Base-by-base conservation (phyloP, 2,888 invertebrate genomes). In the Neocrepidodera transversa region DNA sequence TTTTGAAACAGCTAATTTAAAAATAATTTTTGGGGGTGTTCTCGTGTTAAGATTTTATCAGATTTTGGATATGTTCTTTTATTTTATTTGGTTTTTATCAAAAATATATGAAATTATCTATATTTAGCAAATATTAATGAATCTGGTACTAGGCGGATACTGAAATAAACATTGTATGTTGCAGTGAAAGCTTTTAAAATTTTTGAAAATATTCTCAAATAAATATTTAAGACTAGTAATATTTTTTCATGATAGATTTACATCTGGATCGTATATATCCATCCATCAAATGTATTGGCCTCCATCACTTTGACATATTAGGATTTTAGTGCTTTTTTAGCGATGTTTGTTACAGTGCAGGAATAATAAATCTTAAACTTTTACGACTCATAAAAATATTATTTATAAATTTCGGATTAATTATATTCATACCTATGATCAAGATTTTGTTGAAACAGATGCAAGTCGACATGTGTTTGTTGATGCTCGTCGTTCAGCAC, bases 361-460 rank as follows among this genome's bases (percentile, higher is more conserved):
- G 59, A 62, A 62, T 65, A 69, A 69, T 64, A 69, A 67, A 68
- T 69, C 64, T 47, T n/a, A n/a, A 50, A 62, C 58, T 69, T 69
- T 69, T 69, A 69, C 68, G 69, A 69, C 58, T 68, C 63, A 65
- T 68, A 67, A 69, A n/a, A 69, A 68, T 66, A 68, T 68, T 69
- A 69, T 69, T 69, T 69, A 69, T 64, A 66, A 66, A 68, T 68
- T 62, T 63, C 60, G 65, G 67, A 63, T 69, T 64, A 64, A 68
- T 66, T 64, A 63, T 58, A 64, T 58, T 64, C 62, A 58, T 62
- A 64, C 63, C 59, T 49, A 42, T n/a, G 42, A 40, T 40, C 30
- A 18, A 30, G 42, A 38, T 48, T 58, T 69, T 65, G 64, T 64
- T 64, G 66, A 60, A 64, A 68, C 65, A 68, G 59, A 66, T 68